Conservation (phyloP, 1,140 invertebrate species). For the Dendrolimus kikuchii region DNA sequence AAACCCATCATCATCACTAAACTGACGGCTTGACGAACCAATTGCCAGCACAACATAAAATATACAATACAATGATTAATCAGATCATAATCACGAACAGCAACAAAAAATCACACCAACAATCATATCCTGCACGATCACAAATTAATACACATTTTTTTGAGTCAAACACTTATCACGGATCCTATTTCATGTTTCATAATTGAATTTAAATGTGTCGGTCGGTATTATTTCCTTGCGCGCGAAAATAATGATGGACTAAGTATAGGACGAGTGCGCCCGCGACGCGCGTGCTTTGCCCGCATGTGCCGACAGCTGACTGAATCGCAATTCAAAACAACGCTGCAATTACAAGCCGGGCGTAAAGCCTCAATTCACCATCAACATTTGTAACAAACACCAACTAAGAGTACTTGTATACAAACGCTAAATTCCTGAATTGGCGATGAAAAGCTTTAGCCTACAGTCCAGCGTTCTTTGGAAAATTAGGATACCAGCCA, state of each 20-base stretch:
- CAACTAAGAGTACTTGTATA: conserved; percentile 6
- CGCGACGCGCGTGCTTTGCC: conserved; percentile 51
- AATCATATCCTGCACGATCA: not conserved
- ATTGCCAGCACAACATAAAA: conserved; percentile 8
- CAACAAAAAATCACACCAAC: conserved; percentile 1
- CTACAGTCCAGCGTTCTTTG: not conserved
- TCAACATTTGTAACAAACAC: conserved; percentile 22
- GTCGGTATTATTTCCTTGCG: conserved; percentile 35
- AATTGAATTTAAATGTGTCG: conserved; percentile 2
- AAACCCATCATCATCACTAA: conserved; percentile 8
- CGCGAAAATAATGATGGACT: conserved; percentile 38
- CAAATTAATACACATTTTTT: not conserved
- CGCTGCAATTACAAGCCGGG: conserved; percentile 42
- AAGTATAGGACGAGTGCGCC: conserved; percentile 35
- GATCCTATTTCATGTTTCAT: too few relatives aligned
- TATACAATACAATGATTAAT: conserved; percentile 11
- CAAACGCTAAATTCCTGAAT: not conserved
- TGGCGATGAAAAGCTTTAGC: not conserved
- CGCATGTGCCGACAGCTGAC: conserved; percentile 63
- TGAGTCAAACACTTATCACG: too few relatives aligned
- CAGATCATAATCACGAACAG: conserved; percentile 5
- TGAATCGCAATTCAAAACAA: conserved; percentile 59
- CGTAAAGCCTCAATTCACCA: conserved; percentile 39
- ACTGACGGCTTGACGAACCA: conserved; percentile 10
- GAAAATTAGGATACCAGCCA: not conserved